Percentiles rank a stretch among this genome's conserved stretches.
phyloP scores from a whole-genome alignment of 1,140 invertebrate species.

The Zeugodacus cucurbitae region DNA sequence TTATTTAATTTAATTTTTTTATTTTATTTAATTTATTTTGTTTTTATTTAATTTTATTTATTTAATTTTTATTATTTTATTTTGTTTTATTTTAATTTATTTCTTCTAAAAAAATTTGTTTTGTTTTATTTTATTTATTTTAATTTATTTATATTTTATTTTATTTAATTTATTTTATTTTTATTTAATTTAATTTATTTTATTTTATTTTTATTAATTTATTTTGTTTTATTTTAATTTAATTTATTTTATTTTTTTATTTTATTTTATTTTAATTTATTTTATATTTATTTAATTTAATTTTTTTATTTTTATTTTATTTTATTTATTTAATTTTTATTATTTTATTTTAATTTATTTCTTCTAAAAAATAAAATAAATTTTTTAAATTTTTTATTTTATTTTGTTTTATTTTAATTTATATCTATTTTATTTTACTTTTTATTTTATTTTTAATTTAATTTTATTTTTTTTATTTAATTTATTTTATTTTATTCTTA shows the following conservation, averaged over 20 bases:
- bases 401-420: too few relatives aligned
- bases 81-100: too few relatives aligned
- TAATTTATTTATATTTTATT: too few relatives aligned
- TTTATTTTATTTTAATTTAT: neutral
- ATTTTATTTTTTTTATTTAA: conserved; percentile 1
- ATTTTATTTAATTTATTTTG: neutral
- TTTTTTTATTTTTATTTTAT: neutral
- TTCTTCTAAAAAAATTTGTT: too few relatives aligned
- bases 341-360: neutral
- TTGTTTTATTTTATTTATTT: too few relatives aligned
- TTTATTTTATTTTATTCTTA: neutral
- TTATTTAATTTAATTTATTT: neutral
- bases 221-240: neutral
- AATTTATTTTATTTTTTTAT: neutral
- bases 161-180: neutral
- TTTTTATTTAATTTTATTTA: neutral
- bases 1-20: neutral
- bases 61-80: neutral
- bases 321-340: neutral
- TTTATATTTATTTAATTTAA: neutral
- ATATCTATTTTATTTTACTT: neutral
- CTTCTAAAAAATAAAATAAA: too few relatives aligned
- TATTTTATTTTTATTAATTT: too few relatives aligned
- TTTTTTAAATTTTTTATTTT: conserved; percentile 17
- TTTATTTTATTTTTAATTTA: neutral